Percentiles rank a stretch among this genome's conserved stretches.
Conservation (phyloP, 1,140 invertebrate genomes). For the Drosophila pseudoananassae region DNA sequence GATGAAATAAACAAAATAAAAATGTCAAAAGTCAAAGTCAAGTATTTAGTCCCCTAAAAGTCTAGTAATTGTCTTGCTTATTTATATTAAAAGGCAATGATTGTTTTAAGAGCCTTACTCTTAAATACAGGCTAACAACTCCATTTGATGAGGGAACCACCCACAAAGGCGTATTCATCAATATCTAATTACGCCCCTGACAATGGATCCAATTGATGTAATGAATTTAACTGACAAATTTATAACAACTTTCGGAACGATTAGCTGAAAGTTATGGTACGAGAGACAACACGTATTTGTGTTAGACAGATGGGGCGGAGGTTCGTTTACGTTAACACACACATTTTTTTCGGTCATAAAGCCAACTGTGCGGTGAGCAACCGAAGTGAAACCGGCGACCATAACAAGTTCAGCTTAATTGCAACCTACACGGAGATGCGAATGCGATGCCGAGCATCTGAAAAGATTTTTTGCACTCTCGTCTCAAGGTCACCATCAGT, state of each 20-base stretch:
- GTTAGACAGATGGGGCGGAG: constrained; percentile 27
- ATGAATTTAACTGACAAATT: constrained; percentile 60
- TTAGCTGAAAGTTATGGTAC: constrained; percentile 33
- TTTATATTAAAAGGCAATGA: background rate
- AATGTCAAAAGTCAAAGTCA: constrained; percentile 2
- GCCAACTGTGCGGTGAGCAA: constrained; percentile 34
- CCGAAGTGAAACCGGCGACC: constrained; percentile 63
- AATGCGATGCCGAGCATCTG: constrained; percentile 25
- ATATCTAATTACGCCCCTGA: constrained; percentile 53
- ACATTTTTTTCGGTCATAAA: constrained; percentile 60
- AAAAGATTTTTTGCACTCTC: constrained; percentile 68
- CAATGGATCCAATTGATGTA: constrained; percentile 42
- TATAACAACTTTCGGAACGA: constrained; percentile 49
- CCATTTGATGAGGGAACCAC: constrained; percentile 1
- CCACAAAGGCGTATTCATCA: constrained; percentile 50
- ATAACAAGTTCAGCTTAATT: constrained; percentile 78
- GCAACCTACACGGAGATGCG: constrained; percentile 65
- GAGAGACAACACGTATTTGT: background rate
- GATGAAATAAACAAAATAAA: background rate
- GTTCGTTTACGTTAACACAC: constrained; percentile 58
- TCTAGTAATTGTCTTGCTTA: no score
- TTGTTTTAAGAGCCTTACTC: background rate
- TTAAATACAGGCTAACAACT: background rate
- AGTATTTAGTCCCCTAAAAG: no score
- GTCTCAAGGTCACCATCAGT: constrained; percentile 62